Conservation (phyloP, 2,888 invertebrate genomes). For the Apamea anceps region DNA sequence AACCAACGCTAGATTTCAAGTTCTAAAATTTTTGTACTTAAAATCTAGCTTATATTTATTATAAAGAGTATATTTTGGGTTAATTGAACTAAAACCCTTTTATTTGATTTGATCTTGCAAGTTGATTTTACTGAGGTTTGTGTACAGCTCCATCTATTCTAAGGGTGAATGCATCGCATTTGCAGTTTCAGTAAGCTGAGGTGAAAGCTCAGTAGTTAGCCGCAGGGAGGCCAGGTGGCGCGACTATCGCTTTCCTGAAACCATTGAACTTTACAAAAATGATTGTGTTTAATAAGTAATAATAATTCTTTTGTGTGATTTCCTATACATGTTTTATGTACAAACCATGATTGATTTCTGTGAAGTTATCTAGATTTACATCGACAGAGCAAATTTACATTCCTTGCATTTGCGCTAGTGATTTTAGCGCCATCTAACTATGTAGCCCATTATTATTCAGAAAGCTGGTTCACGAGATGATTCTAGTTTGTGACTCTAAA, state of each 20-base stretch:
- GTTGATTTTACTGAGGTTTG: not conserved
- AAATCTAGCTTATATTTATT: not conserved
- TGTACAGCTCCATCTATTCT: conserved; percentile 14
- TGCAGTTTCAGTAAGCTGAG: conserved; percentile 6
- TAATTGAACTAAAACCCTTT: not conserved
- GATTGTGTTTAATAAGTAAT: not conserved
- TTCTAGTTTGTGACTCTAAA: not conserved
- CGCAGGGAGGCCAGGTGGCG: conserved; percentile 11
- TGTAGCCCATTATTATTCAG: not conserved
- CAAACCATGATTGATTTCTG: not conserved
- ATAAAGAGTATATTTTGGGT: no score
- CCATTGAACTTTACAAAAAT: not conserved
- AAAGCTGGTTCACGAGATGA: not conserved
- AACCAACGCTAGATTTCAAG: no score
- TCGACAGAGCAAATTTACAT: not conserved
- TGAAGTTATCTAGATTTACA: not conserved
- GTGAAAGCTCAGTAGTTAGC: conserved; percentile 12
- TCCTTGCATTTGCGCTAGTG: not conserved
- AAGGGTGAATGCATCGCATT: conserved; percentile 17
- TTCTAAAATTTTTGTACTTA: not conserved
- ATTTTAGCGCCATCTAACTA: conserved; percentile 28
- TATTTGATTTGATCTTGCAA: not conserved
- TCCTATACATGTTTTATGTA: not conserved
- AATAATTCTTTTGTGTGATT: not conserved
- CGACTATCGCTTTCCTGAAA: not conserved